A percentile compares a stretch with the other conserved stretches of the same genome.
These are phyloP conservation scores for Morpho helenor DNA, from an alignment of 2,888 invertebrate species.

Conservation along the genomic window DNA sequence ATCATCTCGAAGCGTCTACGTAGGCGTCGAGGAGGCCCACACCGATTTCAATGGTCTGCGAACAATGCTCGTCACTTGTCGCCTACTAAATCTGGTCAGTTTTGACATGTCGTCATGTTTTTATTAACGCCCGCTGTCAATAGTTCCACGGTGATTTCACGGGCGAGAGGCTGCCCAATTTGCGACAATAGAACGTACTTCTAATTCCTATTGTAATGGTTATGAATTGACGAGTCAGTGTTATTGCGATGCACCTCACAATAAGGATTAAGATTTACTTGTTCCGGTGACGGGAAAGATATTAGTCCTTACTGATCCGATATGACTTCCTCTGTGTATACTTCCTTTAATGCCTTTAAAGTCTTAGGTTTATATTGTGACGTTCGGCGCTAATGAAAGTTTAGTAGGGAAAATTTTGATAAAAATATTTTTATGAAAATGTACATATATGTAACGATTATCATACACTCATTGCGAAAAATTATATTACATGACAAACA, in stretches of 20 bases:
- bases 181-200: constrained; percentile 68
- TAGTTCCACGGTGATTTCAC: constrained; percentile 58
- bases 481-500: too few species aligned
- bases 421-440: too few species aligned
- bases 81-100: constrained; percentile 72
- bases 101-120: constrained; percentile 78
- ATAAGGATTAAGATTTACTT: constrained; percentile 71
- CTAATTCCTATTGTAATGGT: constrained; percentile 67
- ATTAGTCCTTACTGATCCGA: constrained; percentile 45
- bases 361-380: too few species aligned
- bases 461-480: too few species aligned
- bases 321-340: constrained; percentile 28
- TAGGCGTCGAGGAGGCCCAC: constrained; percentile 66
- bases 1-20: constrained; percentile 45
- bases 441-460: too few species aligned
- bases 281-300: constrained; percentile 59
- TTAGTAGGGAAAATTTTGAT: too few species aligned
- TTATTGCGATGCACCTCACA: constrained; percentile 62
- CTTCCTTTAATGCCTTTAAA: background rate
- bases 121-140: constrained; percentile 71
- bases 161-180: constrained; percentile 67
- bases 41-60: constrained; percentile 63
- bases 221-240: constrained; percentile 60
- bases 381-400: too few species aligned
- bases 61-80: constrained; percentile 73